Base-by-base conservation (phyloP, 2,797 vertebrate species). In the Lepus townsendii region DNA sequence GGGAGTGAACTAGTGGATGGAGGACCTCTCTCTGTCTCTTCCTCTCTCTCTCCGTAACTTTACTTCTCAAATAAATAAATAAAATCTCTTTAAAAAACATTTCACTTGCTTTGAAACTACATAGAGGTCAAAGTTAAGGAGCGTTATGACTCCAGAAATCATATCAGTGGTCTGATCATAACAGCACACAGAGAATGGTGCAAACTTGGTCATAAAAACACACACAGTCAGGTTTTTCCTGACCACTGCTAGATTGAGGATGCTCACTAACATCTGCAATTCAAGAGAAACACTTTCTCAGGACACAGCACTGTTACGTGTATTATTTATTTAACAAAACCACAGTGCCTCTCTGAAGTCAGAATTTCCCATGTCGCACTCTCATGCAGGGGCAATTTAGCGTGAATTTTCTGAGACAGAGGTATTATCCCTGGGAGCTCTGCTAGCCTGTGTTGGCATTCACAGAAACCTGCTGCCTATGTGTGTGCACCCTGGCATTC, bases 401-500 rank as follows among this genome's bases (percentile, higher is more conserved):
- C 4, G 12, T 73, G 52, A 88, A 42, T 54, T 52, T 85, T 69
- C 9, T 20, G 1, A 50, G 79, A 86, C 19, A 22, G 30, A 68
- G 17, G 69, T 50, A 1, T 10, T 2, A 19, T 14, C 3, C 4
- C 17, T 5, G 30, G 32, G 62, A 76, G 6, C 35, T 66, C 30
- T 27, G 52, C 42, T 42, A 60, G 26, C 19, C 50, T 13, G 6
- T n/a, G 19, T 30, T 50, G 14, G 4, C 5, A 4, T 26, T 38
- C 14, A 26, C 1, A 4, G 63, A 68, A 47, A 50, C 4, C 3
- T 2, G 10, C 0, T 32, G 4, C 7, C 5, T 7, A 14, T 0
- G 2, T 17, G 0, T 1, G 19, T 13, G 1, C 24, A 6, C 24
- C 6, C 11, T 32, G 42, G 24, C n/a, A 7, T 14, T 24, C 27